Conservation (phyloP, 2,888 invertebrate genomes). For the Drosophila prostipennis region DNA sequence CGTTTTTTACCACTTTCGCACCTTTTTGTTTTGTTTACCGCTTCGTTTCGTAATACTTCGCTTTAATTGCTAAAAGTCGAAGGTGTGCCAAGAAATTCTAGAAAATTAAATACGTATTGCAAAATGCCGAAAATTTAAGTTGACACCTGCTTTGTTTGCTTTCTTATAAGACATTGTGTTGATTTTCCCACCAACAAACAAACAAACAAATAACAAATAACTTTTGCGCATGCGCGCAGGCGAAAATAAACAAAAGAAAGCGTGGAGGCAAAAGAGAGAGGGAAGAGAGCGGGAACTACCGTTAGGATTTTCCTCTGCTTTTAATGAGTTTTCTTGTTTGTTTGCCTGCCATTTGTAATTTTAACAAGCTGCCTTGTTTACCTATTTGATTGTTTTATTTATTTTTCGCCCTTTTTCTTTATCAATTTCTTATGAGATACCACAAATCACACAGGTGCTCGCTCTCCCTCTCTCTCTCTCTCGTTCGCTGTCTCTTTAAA, state of each 20-base stretch:
- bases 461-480: conserved; percentile 26
- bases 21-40: conserved; percentile 39
- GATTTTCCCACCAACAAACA: conserved; percentile 33
- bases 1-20: conserved; percentile 38
- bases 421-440: conserved; percentile 42
- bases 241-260: conserved; percentile 47
- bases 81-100: conserved; percentile 47
- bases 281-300: conserved; percentile 51
- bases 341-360: conserved; percentile 61
- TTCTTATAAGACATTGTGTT: conserved; percentile 5
- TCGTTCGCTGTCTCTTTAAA: conserved; percentile 41
- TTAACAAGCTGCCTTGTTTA: conserved; percentile 67
- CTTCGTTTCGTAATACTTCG: conserved; percentile 51
- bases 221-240: conserved; percentile 43
- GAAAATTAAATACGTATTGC: conserved; percentile 13
- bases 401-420: conserved; percentile 37
- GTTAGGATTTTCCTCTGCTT: conserved; percentile 57
- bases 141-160: conserved; percentile 58
- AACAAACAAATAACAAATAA: too few relatives aligned
- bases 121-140: conserved; percentile 10
- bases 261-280: conserved; percentile 3
- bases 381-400: conserved; percentile 53
- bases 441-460: conserved; percentile 21
- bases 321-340: conserved; percentile 69
- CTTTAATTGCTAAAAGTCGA: conserved; percentile 53